These are phyloP conservation scores for Prenolepis imparis DNA, from an alignment of 2,888 invertebrate genomes.

Conservation along the genomic window DNA sequence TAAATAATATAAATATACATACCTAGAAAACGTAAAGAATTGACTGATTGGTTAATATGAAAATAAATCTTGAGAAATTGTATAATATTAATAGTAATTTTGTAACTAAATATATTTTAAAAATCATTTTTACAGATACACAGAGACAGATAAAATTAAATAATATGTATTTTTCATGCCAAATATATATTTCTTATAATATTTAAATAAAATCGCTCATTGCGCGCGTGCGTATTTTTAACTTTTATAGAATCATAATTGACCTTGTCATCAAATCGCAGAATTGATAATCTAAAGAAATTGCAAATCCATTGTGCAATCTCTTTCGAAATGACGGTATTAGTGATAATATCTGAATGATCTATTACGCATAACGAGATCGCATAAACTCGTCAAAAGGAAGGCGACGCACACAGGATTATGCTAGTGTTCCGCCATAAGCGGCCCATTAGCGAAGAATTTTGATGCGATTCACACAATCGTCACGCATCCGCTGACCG, in stretches of 20 bases:
- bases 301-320: background rate
- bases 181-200: background rate
- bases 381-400: constrained; percentile 54
- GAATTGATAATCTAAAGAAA: background rate
- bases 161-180: too few species aligned
- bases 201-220: background rate
- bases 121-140: too few species aligned
- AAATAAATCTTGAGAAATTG: too few species aligned
- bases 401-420: constrained; percentile 41
- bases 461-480: constrained; percentile 77
- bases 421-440: constrained; percentile 69
- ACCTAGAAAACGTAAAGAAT: too few species aligned
- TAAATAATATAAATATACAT: too few species aligned
- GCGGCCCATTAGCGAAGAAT: constrained; percentile 82
- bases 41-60: too few species aligned
- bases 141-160: too few species aligned
- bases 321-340: background rate
- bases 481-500: constrained; percentile 64
- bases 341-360: background rate
- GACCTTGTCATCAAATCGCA: background rate
- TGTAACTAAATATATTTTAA: too few species aligned
- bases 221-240: background rate
- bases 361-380: constrained; percentile 34
- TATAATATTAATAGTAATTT: too few species aligned
- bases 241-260: background rate